Base-by-base conservation (phyloP, 2,113 vertebrate species). In the Clinocottus analis region DNA sequence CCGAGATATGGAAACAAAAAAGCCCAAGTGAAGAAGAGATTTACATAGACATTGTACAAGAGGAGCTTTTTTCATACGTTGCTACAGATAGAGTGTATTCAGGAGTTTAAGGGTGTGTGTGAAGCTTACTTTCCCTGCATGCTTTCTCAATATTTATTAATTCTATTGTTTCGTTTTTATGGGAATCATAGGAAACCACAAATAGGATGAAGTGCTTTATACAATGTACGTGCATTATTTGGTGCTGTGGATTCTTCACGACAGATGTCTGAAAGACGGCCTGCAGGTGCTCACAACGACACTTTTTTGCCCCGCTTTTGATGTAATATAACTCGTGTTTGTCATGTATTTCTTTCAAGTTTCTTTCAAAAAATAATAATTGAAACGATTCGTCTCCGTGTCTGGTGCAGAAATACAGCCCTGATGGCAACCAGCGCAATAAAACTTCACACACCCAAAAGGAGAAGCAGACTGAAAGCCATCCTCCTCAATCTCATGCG, bases 381-480 rank as follows among this genome's bases (percentile, higher is more conserved):
- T 21, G 11, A 8, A 33, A 21, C 10, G 13, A 53, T 21, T 43
- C n/a, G 7, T 49, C 56, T 29, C 21, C 27, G 11, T 64, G 16
- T 43, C 27, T 70, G 49, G 63, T 49, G 23, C 6, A 65, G 14
- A 13, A 65, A 73, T 1, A 1, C 45, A 58, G 23, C 25, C 16
- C 13, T 70, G 11, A 25, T 9, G 14, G 31, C 39, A 35, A 60
- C 4, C 51, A 11, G 47, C 33, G 10, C 29, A 56, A 25, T n/a
- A 70, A 39, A 35, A 37, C 47, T 65, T 55, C 43, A 64, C 64
- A 56, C 69, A 49, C 19, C 35, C 66, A 47, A 67, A 65, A n/a
- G 17, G 49, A 68, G 3, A n/a, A 60, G 43, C 55, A 47, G 62
- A 63, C 8, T 37, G 64, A 65, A 62, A 71, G 25, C 9, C 35